These are phyloP conservation scores for Bembecia ichneumoniformis DNA, from an alignment of 2,888 invertebrate genomes.

Conservation along the genomic window DNA sequence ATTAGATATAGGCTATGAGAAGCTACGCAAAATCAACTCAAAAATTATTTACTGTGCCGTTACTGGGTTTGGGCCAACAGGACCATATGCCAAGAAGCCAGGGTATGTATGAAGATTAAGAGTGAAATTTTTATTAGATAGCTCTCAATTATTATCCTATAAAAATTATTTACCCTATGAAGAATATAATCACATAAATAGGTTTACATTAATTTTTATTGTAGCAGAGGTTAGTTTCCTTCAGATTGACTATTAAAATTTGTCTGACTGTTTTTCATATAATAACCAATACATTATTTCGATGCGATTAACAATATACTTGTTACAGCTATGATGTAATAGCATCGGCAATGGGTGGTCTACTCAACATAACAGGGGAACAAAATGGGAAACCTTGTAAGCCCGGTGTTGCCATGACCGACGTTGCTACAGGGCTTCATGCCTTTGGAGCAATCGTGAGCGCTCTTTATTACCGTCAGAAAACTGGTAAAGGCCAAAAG, in stretches of 20 bases:
- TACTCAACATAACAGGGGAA: constrained; percentile 91
- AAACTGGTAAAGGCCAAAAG: constrained; percentile 89
- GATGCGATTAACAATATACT: neutral
- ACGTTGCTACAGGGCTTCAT: constrained; percentile 93
- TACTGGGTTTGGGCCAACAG: constrained; percentile 90
- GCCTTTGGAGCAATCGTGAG: constrained; percentile 96
- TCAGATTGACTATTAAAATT: no score
- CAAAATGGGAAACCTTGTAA: constrained; percentile 88
- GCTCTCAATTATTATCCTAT: no score
- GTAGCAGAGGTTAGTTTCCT: no score
- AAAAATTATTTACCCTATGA: no score
- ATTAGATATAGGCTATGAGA: constrained; percentile 85
- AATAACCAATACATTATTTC: neutral
- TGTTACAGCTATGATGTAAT: constrained; percentile 87
- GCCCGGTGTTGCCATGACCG: constrained; percentile 93
- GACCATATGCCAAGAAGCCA: constrained; percentile 89
- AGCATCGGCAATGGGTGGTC: constrained; percentile 92
- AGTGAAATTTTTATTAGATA: no score
- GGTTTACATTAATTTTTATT: no score
- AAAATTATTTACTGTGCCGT: constrained; percentile 93
- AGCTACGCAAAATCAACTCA: constrained; percentile 79
- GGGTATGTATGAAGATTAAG: constrained; percentile 59
- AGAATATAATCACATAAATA: no score
- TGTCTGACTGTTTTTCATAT: neutral
- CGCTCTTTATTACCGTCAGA: constrained; percentile 83